Conservation (phyloP, 2,888 invertebrate genomes). For the Tipula unca region DNA sequence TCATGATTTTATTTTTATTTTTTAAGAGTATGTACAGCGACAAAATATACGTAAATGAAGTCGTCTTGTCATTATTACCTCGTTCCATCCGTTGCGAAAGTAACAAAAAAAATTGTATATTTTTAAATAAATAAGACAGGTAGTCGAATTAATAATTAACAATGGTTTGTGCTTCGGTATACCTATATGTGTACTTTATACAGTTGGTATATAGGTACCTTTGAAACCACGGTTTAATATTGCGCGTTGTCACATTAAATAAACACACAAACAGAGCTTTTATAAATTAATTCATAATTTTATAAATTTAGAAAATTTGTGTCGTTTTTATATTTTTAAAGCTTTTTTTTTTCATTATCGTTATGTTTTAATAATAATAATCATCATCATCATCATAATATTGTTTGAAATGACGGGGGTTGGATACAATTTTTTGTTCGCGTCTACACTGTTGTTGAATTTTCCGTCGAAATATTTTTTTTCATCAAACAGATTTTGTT, state of each 20-base stretch:
- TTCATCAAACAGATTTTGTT: not conserved
- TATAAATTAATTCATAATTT: not conserved
- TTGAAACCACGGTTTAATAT: not conserved
- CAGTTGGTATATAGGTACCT: not conserved
- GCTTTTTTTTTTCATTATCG: not conserved
- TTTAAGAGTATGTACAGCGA: too few relatives aligned
- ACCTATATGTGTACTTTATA: too few relatives aligned
- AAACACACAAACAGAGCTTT: not conserved
- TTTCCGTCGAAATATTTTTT: not conserved
- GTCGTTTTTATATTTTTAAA: not conserved
- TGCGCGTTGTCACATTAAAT: not conserved
- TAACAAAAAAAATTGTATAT: too few relatives aligned
- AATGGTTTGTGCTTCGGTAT: too few relatives aligned
- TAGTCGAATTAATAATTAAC: not conserved
- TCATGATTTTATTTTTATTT: too few relatives aligned
- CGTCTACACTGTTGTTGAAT: not conserved
- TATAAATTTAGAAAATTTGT: not conserved
- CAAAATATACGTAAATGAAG: too few relatives aligned
- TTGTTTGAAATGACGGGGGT: not conserved
- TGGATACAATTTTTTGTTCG: not conserved
- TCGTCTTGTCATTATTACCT: not conserved
- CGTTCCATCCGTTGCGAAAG: not conserved
- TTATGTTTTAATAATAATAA: not conserved
- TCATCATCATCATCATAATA: not conserved
- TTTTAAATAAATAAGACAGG: not conserved